phyloP scores from a whole-genome alignment of 2,888 invertebrate species.

The Dasypogon diadema region DNA sequence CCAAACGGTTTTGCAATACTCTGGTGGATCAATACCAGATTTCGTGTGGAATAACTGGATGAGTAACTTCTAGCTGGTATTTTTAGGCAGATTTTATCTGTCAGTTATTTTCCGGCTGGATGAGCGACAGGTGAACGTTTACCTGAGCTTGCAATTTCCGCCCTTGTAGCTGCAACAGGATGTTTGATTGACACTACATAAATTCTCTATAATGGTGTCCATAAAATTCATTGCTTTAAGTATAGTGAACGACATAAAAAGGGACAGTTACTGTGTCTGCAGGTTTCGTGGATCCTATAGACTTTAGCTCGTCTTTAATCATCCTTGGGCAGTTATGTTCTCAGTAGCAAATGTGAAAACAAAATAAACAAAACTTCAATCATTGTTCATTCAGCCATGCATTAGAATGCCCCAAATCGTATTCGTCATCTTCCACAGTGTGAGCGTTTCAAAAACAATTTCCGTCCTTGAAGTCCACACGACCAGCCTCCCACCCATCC shows the following conservation, averaged over 20 bases:
- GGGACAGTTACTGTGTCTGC: not conserved
- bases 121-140: not conserved
- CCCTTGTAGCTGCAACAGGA: slow-evolving; percentile 13
- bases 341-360: not conserved
- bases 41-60: not conserved
- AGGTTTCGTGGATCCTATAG: not conserved
- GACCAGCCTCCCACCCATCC: not conserved
- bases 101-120: not conserved
- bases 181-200: slow-evolving; percentile 33
- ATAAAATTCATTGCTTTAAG: not conserved
- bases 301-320: not conserved
- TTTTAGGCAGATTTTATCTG: slow-evolving; percentile 10
- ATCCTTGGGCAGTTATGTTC: not conserved
- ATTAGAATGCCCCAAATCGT: not conserved
- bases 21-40: not conserved
- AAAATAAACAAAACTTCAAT: not conserved
- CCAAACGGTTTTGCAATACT: not conserved
- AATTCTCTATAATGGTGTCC: too few relatives aligned
- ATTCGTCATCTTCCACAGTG: not conserved
- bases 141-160: slow-evolving; percentile 31
- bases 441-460: slow-evolving; percentile 2
- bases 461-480: slow-evolving; percentile 10
- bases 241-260: not conserved
- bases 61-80: not conserved
- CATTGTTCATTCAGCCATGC: not conserved